phyloP scores from a whole-genome alignment of 2,797 vertebrate genomes.

The Syngnathus rostellatus region DNA sequence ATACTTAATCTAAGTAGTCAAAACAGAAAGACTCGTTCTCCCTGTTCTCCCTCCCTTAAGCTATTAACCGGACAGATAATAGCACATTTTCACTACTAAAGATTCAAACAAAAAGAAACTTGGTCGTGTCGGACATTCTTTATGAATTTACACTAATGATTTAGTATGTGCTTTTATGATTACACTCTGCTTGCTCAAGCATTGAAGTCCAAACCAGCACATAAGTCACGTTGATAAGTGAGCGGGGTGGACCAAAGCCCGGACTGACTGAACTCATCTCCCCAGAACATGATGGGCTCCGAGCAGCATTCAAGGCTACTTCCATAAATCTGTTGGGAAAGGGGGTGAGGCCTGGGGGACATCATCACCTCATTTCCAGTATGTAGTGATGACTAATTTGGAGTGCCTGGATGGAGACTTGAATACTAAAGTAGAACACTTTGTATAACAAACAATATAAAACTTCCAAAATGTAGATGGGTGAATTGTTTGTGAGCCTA shows the following conservation, averaged over 20 bases:
- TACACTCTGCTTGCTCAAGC: not conserved
- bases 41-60: not conserved
- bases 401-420: not conserved
- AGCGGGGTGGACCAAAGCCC: conserved; percentile 15
- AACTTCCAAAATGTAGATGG: no score
- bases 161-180: conserved; percentile 3
- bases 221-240: conserved; percentile 30
- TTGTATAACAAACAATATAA: not conserved
- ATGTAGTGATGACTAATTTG: not conserved
- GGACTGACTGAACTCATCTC: conserved; percentile 8
- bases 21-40: not conserved
- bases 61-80: not conserved
- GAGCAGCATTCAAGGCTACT: conserved; percentile 69
- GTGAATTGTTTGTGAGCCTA: no score
- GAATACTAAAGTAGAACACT: not conserved
- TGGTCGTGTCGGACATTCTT: not conserved
- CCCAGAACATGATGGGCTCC: no score
- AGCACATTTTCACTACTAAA: not conserved
- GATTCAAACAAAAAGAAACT: not conserved
- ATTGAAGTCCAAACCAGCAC: not conserved
- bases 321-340: conserved; percentile 67
- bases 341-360: not conserved
- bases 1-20: not conserved
- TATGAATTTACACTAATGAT: not conserved
- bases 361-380: not conserved